Conservation (phyloP, 2,888 invertebrate genomes). For the Scaeva pyrastri region DNA sequence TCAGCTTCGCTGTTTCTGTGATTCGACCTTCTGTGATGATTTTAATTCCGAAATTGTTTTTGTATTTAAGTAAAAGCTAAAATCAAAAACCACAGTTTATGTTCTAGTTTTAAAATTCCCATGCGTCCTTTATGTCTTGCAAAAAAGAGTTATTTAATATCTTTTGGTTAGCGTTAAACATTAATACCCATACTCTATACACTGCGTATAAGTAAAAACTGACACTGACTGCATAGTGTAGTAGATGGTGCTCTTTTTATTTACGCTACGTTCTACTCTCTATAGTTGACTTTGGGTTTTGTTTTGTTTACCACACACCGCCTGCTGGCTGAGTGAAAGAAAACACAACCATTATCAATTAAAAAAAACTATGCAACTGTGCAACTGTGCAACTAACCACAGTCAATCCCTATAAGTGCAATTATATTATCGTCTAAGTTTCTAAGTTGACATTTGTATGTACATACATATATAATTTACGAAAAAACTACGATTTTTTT, state of each 20-base stretch:
- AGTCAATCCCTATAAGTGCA: conserved; percentile 74
- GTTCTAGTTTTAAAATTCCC: conserved; percentile 3
- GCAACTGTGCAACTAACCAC: conserved; percentile 53
- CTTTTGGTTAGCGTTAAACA: conserved; percentile 27
- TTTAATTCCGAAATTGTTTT: not conserved
- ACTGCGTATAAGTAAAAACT: conserved; percentile 23
- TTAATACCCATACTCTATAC: not conserved
- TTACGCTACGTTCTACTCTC: conserved; percentile 3
- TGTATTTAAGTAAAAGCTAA: not conserved
- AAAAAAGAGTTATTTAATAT: conserved; percentile 32
- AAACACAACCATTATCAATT: conserved; percentile 31
- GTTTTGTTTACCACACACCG: conserved; percentile 64
- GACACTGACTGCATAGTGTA: conserved; percentile 41
- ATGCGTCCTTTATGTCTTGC: not conserved
- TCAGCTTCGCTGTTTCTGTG: conserved; percentile 6
- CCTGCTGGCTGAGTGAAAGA: conserved; percentile 43
- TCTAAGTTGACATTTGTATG: conserved; percentile 39
- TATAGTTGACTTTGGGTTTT: conserved; percentile 41
- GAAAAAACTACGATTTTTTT: not conserved
- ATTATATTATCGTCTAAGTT: conserved; percentile 52
- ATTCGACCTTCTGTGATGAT: conserved; percentile 1
- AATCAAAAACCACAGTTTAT: not conserved
- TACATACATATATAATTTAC: conserved; percentile 16
- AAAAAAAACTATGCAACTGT: no score
- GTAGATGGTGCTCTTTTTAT: conserved; percentile 22